These are phyloP conservation scores for Geodia barretti DNA, from an alignment of 37 sponge, comb jelly and placozoan species.

Conservation along the genomic window DNA sequence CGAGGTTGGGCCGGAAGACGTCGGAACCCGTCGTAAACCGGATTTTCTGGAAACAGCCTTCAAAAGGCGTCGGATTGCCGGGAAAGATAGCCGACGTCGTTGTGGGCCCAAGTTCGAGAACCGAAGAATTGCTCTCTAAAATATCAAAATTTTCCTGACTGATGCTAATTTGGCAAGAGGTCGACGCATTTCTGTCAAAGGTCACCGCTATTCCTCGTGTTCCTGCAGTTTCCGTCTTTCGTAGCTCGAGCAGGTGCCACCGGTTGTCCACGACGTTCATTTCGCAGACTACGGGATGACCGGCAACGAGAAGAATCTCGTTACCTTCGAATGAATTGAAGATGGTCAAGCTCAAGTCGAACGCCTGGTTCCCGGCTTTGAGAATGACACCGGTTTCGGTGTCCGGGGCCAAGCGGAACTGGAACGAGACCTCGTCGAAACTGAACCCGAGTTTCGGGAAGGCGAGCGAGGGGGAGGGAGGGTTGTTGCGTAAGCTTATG, in stretches of 20 bases:
- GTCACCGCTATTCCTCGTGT: background rate
- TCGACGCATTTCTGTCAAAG: background rate
- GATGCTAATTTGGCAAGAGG: background rate
- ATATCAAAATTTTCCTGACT: background rate
- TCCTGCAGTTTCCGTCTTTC: background rate
- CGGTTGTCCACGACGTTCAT: background rate
- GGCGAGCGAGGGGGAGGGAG: background rate
- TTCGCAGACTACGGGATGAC: background rate
- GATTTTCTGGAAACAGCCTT: background rate
- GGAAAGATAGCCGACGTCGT: background rate
- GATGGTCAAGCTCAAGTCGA: background rate
- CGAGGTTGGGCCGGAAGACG: background rate
- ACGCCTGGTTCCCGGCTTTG: background rate
- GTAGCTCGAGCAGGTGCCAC: background rate
- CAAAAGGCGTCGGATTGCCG: background rate
- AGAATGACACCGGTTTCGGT: background rate
- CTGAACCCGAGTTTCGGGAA: background rate
- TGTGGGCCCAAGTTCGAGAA: background rate
- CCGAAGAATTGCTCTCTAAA: background rate
- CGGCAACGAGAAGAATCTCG: background rate
- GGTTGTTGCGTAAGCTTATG: background rate
- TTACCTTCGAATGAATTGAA: too few species aligned
- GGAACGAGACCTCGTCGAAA: background rate
- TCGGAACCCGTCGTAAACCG: background rate
- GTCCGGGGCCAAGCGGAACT: background rate